phyloP scores from a whole-genome alignment of 1,140 invertebrate species.

The Sitobion miscanthi region DNA sequence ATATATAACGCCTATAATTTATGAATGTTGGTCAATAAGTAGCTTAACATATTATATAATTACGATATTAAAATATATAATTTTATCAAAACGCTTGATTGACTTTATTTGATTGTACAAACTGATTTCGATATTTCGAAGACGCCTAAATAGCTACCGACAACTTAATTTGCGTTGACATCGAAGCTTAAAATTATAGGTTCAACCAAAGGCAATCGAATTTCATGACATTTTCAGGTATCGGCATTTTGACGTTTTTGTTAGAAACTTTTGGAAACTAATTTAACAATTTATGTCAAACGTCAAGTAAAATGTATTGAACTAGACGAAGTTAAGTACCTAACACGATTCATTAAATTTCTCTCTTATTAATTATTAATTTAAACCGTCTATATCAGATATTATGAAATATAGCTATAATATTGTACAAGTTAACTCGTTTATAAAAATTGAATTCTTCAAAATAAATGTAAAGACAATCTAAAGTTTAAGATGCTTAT shows the following conservation, averaged over 20 bases:
- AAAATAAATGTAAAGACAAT: neutral
- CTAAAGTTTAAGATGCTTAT: neutral
- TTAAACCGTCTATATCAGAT: slow-evolving; percentile 7
- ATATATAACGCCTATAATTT: neutral
- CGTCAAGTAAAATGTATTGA: neutral
- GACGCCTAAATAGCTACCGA: neutral
- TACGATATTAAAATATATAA: neutral
- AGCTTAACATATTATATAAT: neutral
- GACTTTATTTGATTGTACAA: neutral
- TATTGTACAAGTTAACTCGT: neutral
- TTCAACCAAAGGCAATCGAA: neutral
- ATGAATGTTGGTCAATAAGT: neutral
- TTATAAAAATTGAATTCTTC: neutral
- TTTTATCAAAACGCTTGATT: neutral
- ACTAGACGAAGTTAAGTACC: neutral
- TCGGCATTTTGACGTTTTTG: neutral
- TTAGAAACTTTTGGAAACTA: slow-evolving; percentile 5
- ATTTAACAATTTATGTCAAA: neutral
- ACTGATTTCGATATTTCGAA: neutral
- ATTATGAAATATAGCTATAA: neutral
- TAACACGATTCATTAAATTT: neutral
- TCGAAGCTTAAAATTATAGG: neutral
- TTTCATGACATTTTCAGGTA: neutral
- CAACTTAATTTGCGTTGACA: neutral
- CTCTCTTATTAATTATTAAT: neutral